These are phyloP conservation scores for Cheilosia vernalis DNA, from an alignment of 2,888 invertebrate species.

Conservation along the genomic window DNA sequence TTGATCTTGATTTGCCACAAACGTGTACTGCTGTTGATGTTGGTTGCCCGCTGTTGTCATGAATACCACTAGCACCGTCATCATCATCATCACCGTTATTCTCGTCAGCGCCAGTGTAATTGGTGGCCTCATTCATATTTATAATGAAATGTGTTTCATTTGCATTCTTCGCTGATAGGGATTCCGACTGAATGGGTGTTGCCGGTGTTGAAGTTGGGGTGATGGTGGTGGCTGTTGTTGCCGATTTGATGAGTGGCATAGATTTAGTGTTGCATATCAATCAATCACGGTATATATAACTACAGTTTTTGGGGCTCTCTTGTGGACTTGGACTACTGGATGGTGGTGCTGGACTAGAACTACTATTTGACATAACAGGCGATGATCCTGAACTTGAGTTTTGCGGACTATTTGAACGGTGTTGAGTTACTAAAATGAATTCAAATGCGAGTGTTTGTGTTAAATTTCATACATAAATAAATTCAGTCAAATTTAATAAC, in stretches of 20 bases:
- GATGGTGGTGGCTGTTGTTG: slow-evolving; percentile 76
- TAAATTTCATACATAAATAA: neutral
- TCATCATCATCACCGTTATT: slow-evolving; percentile 55
- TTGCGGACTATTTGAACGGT: slow-evolving; percentile 84
- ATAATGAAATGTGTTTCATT: slow-evolving; percentile 60
- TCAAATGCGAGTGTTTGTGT: slow-evolving; percentile 25
- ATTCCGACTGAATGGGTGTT: slow-evolving; percentile 39
- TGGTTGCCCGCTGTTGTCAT: slow-evolving; percentile 61
- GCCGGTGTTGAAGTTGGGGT: slow-evolving; percentile 40
- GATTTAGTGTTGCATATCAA: slow-evolving; percentile 84
- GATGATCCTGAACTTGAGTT: slow-evolving; percentile 84
- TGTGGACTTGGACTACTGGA: slow-evolving; percentile 84
- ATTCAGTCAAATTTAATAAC: neutral
- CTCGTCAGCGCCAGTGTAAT: slow-evolving; percentile 37
- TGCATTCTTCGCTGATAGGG: slow-evolving; percentile 43
- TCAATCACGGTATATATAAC: slow-evolving; percentile 84
- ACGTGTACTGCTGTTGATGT: slow-evolving; percentile 21
- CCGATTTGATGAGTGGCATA: slow-evolving; percentile 82
- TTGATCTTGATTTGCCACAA: slow-evolving; percentile 43
- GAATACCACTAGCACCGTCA: slow-evolving; percentile 62
- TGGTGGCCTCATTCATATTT: slow-evolving; percentile 33
- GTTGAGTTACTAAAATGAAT: slow-evolving; percentile 83
- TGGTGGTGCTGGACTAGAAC: slow-evolving; percentile 84
- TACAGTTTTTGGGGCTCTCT: slow-evolving; percentile 84
- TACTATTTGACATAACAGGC: slow-evolving; percentile 84